Conservation (phyloP, 2,888 invertebrate species). For the Nomada fabriciana region DNA sequence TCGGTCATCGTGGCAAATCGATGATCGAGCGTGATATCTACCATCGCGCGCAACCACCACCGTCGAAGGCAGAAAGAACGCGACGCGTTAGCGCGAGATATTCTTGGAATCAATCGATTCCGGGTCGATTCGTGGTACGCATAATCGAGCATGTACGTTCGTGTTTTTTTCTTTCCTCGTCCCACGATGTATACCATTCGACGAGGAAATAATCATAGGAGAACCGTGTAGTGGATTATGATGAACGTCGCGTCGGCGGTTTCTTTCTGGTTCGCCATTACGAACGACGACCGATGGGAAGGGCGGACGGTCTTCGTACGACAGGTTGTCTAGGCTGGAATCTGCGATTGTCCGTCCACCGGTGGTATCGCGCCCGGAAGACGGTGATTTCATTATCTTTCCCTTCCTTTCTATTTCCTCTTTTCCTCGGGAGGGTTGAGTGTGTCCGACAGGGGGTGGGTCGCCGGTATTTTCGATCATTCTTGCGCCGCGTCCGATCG, state of each 20-base stretch:
- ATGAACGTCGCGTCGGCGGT: neutral
- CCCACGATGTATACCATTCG: neutral
- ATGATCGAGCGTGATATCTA: neutral
- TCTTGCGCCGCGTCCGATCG: neutral
- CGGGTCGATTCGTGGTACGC: neutral
- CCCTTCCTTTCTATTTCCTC: neutral
- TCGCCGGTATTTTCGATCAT: slow-evolving; percentile 10
- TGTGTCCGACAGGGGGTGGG: neutral
- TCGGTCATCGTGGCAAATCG: neutral
- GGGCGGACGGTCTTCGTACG: neutral
- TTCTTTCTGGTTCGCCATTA: neutral
- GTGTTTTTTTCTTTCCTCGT: neutral
- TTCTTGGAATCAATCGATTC: neutral
- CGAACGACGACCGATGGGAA: neutral
- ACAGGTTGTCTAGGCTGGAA: slow-evolving; percentile 26
- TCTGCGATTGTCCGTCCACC: slow-evolving; percentile 28
- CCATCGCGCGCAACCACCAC: too few species aligned
- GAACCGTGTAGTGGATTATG: neutral
- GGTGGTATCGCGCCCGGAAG: slow-evolving; percentile 5
- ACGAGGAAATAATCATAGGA: neutral
- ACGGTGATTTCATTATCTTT: slow-evolving; percentile 12
- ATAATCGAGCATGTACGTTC: neutral
- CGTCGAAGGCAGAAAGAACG: neutral
- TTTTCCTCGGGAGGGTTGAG: neutral
- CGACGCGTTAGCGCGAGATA: neutral